Percentiles rank a stretch among this genome's conserved stretches.
Conservation (phyloP, 2,113 vertebrate genomes). For the Phyllostomus discolor region DNA sequence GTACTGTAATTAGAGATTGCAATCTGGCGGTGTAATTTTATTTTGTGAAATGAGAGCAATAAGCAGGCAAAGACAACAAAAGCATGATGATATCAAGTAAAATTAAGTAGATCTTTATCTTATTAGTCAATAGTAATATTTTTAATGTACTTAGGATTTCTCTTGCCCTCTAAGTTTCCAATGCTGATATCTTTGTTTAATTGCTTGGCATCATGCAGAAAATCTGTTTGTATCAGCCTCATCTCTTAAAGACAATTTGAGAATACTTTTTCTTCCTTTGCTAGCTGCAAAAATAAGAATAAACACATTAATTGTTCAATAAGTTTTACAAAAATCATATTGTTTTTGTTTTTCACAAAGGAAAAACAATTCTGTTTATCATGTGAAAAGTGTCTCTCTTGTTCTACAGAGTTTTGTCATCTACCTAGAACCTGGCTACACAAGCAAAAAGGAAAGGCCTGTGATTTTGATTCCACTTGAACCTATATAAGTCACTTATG, state of each 20-base stretch:
- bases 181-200: slow-evolving; percentile 37
- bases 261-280: not conserved
- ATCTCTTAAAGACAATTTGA: not conserved
- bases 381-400: not conserved
- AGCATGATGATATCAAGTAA: not conserved
- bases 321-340: not conserved
- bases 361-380: not conserved
- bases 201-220: slow-evolving; percentile 8
- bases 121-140: not conserved
- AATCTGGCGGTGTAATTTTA: not conserved
- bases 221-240: slow-evolving; percentile 40
- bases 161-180: not conserved
- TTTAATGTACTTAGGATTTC: not conserved
- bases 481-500: not conserved
- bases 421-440: not conserved
- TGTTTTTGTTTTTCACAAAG: slow-evolving; percentile 11
- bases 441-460: not conserved
- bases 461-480: not conserved
- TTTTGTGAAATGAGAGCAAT: slow-evolving; percentile 8
- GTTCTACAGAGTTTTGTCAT: not conserved
- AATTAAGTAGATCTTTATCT: slow-evolving; percentile 24
- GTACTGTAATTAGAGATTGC: not conserved
- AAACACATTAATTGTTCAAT: slow-evolving; percentile 2
- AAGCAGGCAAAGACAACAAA: not conserved
- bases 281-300: slow-evolving; percentile 10